These are phyloP conservation scores for Jordanella pulchra DNA, from an alignment of 2,797 vertebrate species.

Conservation along the genomic window DNA sequence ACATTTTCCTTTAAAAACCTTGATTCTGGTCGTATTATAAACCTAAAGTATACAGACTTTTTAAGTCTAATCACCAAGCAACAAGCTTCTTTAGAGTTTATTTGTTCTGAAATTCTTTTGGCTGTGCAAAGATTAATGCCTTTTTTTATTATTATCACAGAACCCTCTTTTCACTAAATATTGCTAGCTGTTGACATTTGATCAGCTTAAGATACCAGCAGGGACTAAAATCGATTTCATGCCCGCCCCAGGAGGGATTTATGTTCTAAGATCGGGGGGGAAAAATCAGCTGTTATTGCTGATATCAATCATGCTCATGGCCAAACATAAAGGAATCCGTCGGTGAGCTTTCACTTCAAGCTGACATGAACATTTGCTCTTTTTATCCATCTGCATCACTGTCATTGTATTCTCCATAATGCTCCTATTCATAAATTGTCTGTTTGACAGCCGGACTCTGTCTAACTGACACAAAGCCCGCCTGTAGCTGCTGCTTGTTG, in stretches of 20 bases:
- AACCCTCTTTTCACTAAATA: neutral
- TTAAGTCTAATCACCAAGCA: neutral
- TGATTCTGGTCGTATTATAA: neutral
- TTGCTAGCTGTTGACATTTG: neutral
- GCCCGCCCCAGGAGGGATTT: conserved; percentile 11
- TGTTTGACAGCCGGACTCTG: conserved; percentile 44
- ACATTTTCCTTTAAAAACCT: neutral
- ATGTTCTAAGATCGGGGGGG: neutral
- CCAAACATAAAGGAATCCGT: conserved; percentile 2
- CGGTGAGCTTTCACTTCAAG: conserved; percentile 53
- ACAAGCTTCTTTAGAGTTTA: neutral
- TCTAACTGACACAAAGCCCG: conserved; percentile 19
- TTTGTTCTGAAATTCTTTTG: neutral
- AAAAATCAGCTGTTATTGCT: neutral
- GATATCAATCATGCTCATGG: conserved; percentile 10
- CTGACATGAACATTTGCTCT: conserved; percentile 48
- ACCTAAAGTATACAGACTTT: neutral
- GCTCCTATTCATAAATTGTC: conserved; percentile 50
- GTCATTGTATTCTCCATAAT: conserved; percentile 47
- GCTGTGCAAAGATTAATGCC: neutral
- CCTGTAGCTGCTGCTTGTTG: conserved; percentile 45
- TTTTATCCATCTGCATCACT: conserved; percentile 28
- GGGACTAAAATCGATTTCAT: conserved; percentile 14
- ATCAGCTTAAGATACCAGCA: conserved; percentile 15
- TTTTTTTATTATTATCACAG: conserved; percentile 8